These are phyloP conservation scores for Dendrolimus kikuchii DNA, from an alignment of 1,140 invertebrate species.

Conservation along the genomic window DNA sequence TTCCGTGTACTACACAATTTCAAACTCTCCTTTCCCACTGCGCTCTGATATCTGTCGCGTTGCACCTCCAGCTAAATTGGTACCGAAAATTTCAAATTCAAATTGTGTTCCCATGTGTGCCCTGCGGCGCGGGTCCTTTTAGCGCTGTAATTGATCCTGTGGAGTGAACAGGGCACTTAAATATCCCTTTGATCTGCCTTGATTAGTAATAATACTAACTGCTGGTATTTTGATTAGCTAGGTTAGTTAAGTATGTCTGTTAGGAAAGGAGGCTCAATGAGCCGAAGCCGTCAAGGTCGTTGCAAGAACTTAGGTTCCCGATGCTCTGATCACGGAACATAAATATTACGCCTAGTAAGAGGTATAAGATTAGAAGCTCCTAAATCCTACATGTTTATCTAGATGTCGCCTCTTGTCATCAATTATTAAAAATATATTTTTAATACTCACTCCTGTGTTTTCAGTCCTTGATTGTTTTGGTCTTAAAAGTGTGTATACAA, in stretches of 20 bases:
- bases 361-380: too few relatives aligned
- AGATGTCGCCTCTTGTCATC: too few relatives aligned
- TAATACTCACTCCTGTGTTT: too few relatives aligned
- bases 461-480: too few relatives aligned
- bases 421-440: too few relatives aligned
- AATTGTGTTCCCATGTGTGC: conserved; percentile 44
- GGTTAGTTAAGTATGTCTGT: conserved; percentile 11
- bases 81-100: conserved; percentile 63
- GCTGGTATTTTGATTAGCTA: conserved; percentile 16
- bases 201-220: conserved; percentile 26
- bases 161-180: conserved; percentile 28
- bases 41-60: conserved; percentile 51
- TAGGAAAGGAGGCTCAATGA: conserved; percentile 13
- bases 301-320: too few relatives aligned
- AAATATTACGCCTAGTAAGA: too few relatives aligned
- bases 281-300: not conserved
- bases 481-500: too few relatives aligned
- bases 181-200: conserved; percentile 50
- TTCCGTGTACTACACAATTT: conserved; percentile 32
- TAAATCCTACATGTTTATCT: too few relatives aligned
- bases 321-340: too few relatives aligned
- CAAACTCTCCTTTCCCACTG: conserved; percentile 48
- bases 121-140: conserved; percentile 43
- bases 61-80: conserved; percentile 61
- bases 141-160: conserved; percentile 58